Percentiles rank a stretch among this genome's conserved stretches.
phyloP scores from a whole-genome alignment of 2,888 invertebrate genomes.

The Volucella inanis region DNA sequence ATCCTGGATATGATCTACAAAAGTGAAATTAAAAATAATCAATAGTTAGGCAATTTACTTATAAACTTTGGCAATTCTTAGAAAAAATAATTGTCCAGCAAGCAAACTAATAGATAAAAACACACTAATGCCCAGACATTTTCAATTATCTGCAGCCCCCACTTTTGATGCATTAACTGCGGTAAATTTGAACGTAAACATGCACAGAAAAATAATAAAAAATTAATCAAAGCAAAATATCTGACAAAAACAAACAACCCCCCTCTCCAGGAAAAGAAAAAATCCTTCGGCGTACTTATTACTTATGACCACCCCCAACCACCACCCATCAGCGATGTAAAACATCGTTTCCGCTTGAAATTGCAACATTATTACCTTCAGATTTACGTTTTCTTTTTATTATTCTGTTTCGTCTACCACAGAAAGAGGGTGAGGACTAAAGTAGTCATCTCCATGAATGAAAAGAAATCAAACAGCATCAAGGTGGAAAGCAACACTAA shows the following conservation, averaged over 20 bases:
- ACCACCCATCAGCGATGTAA: conserved; percentile 25
- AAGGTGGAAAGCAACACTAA: conserved; percentile 72
- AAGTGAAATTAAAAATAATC: too few species aligned
- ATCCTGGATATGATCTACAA: too few species aligned
- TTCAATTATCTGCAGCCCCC: too few species aligned
- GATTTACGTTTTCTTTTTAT: conserved; percentile 59
- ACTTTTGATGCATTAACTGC: conserved; percentile 12
- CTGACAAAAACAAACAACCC: conserved; percentile 76
- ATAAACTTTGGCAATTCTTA: too few species aligned
- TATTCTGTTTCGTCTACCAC: conserved; percentile 4
- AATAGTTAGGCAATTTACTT: too few species aligned
- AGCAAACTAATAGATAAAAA: too few species aligned
- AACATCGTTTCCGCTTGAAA: conserved; percentile 71
- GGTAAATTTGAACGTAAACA: conserved; percentile 61
- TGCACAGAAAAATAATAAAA: conserved; percentile 64
- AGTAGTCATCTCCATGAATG: conserved; percentile 24
- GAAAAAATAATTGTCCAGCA: too few species aligned
- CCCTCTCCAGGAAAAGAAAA: conserved; percentile 63
- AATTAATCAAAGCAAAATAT: conserved; percentile 76
- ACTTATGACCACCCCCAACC: conserved; percentile 66
- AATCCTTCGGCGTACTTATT: conserved; percentile 65
- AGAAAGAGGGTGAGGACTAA: neutral
- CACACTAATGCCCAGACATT: too few species aligned
- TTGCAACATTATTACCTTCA: conserved; percentile 73
- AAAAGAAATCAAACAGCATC: conserved; percentile 61